Conservation (phyloP, 2,888 invertebrate genomes). For the Pyrrhia umbra region DNA sequence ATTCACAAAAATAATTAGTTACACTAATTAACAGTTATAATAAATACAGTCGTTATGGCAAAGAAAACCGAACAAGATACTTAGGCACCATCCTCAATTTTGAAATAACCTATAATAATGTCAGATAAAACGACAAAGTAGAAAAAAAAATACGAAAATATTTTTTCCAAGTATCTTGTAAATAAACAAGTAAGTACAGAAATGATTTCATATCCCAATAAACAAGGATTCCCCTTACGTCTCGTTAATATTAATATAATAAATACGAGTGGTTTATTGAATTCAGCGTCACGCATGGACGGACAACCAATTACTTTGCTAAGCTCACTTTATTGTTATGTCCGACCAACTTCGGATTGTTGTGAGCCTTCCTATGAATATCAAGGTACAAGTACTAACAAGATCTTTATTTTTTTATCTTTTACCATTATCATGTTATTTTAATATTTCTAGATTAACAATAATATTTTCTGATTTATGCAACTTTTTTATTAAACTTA, state of each 20-base stretch:
- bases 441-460: no score
- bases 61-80: no score
- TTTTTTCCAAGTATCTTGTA: not conserved
- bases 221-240: conserved; percentile 23
- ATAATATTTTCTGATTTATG: no score
- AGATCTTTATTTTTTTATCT: conserved; percentile 33
- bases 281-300: conserved; percentile 35
- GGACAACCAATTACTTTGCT: conserved; percentile 39
- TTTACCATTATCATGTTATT: conserved; percentile 9
- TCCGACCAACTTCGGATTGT: conserved; percentile 25
- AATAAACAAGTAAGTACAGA: not conserved
- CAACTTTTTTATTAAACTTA: no score
- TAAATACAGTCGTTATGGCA: no score
- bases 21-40: no score
- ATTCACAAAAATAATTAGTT: no score
- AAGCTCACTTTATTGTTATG: conserved; percentile 30
- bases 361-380: conserved; percentile 20
- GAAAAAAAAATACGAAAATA: not conserved
- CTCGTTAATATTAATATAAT: conserved; percentile 40
- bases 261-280: conserved; percentile 49
- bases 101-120: not conserved
- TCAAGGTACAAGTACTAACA: conserved; percentile 24
- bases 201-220: conserved; percentile 4
- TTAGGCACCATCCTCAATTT: no score
- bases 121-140: not conserved